Percentiles rank a stretch among this genome's conserved stretches.
phyloP scores from a whole-genome alignment of 37 sponge, comb jelly and placozoan species.

The Mnemiopsis leidyi region DNA sequence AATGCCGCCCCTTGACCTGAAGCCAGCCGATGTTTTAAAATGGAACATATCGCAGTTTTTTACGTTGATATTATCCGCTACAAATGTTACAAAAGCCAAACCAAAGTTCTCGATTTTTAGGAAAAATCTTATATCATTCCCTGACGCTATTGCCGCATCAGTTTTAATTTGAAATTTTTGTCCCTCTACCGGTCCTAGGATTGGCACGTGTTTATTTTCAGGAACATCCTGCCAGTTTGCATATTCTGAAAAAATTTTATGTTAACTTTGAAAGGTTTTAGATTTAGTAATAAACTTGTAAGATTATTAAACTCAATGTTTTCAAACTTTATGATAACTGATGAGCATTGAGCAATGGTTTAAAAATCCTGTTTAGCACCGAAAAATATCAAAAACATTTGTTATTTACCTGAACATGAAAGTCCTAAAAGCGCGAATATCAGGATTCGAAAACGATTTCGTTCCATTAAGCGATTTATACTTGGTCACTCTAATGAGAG shows the following conservation, averaged over 20 bases:
- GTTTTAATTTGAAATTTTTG: background rate
- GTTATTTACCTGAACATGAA: too few relatives aligned
- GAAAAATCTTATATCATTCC: background rate
- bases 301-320: too few relatives aligned
- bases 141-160: background rate
- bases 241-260: background rate
- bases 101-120: background rate
- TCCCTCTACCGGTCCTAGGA: background rate
- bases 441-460: too few relatives aligned
- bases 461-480: too few relatives aligned
- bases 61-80: background rate
- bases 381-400: too few relatives aligned
- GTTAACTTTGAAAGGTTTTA: background rate
- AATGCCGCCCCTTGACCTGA: background rate
- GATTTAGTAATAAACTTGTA: background rate
- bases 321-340: too few relatives aligned
- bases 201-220: background rate
- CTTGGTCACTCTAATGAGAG: too few relatives aligned
- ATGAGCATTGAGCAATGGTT: too few relatives aligned
- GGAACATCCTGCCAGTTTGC: background rate
- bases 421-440: too few relatives aligned
- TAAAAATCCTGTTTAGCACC: too few relatives aligned
- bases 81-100: background rate
- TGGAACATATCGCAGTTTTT: background rate
- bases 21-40: background rate